These are phyloP conservation scores for Chelonoidis abingdonii DNA, from an alignment of 2,113 vertebrate species.

Conservation along the genomic window DNA sequence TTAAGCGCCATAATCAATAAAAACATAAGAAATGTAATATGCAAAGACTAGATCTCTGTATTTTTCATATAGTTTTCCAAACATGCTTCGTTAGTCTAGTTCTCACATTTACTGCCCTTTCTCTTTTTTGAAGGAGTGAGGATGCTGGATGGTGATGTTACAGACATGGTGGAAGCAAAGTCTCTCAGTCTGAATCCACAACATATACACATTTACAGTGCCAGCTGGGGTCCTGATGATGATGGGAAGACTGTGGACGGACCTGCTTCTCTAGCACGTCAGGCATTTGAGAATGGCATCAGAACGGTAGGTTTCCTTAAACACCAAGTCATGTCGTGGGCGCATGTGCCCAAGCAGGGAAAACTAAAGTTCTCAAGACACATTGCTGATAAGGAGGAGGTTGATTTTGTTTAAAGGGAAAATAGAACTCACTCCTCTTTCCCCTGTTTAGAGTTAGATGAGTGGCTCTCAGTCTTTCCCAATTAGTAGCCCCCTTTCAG, in stretches of 20 bases:
- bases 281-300: conserved; percentile 98
- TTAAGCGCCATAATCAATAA: background rate
- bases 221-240: conserved; percentile 98
- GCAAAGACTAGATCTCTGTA: background rate
- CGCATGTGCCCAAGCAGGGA: accelerated
- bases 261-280: conserved; percentile 93
- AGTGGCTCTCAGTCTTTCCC: too few species aligned
- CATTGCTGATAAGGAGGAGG: background rate
- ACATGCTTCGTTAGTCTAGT: background rate
- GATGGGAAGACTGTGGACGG: conserved; percentile 98
- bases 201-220: conserved; percentile 98
- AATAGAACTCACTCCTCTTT: background rate
- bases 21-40: background rate
- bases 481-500: too few species aligned
- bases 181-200: conserved; percentile 96
- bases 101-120: background rate
- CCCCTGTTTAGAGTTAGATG: background rate
- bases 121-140: conserved; percentile 87
- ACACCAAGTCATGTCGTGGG: accelerated
- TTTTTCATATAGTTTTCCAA: background rate
- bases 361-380: background rate
- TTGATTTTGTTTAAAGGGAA: background rate
- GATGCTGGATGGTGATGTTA: conserved; percentile 98
- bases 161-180: conserved; percentile 98
- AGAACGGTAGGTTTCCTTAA: conserved; percentile 86